Conservation (phyloP, 2,797 vertebrate species). For the Chaetodon trifasciatus region DNA sequence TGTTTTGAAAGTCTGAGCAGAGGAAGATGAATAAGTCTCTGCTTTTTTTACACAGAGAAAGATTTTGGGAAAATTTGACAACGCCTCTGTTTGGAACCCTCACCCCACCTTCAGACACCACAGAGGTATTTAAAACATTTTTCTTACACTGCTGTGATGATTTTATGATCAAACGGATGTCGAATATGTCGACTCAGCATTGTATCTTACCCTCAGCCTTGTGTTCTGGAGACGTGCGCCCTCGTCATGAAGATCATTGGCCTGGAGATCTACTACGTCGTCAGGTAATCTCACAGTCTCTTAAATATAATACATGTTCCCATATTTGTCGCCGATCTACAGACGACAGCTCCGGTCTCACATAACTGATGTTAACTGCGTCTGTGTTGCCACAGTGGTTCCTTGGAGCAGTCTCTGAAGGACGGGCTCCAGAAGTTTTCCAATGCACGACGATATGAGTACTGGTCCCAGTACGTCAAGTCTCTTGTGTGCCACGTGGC, state of each 20-base stretch:
- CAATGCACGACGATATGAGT: conserved; percentile 91
- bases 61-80: conserved; percentile 97
- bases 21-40: neutral
- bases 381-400: conserved; percentile 84
- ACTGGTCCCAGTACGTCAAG: conserved; percentile 96
- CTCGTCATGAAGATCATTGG: conserved; percentile 99
- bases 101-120: conserved; percentile 90
- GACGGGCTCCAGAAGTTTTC: conserved; percentile 93
- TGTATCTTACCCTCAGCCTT: conserved; percentile 85
- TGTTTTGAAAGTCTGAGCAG: neutral
- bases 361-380: neutral
- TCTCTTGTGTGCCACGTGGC: conserved; percentile 90
- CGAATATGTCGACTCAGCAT: neutral
- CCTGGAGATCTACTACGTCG: conserved; percentile 97
- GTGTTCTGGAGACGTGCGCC: conserved; percentile 96
- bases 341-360: neutral
- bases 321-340: neutral
- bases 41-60: conserved; percentile 83
- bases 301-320: neutral
- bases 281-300: conserved; percentile 86
- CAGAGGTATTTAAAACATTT: conserved; percentile 87
- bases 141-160: neutral
- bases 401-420: conserved; percentile 94
- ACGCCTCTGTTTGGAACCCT: conserved; percentile 93
- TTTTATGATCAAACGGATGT: neutral